Conservation (phyloP, 2,888 invertebrate species). For the Drosophila longiperda region DNA sequence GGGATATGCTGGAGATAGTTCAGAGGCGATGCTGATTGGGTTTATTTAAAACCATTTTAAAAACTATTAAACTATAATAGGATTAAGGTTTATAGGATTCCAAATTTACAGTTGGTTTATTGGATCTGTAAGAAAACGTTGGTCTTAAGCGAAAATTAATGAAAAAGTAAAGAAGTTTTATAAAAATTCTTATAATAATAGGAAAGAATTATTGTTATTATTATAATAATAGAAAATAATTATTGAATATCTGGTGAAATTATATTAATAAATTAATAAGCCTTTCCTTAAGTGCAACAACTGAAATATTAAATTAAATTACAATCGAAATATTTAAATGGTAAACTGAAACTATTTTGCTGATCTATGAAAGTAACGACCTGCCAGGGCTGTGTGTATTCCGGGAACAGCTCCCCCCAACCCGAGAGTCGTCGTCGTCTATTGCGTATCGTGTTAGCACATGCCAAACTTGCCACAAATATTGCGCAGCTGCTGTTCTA, state of each 20-base stretch:
- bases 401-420: slow-evolving; percentile 18
- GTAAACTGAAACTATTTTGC: slow-evolving; percentile 6
- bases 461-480: slow-evolving; percentile 69
- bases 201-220: too few species aligned
- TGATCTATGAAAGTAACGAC: slow-evolving; percentile 17
- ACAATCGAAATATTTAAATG: neutral
- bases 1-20: neutral
- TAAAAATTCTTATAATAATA: too few species aligned
- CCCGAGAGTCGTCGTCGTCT: neutral
- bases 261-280: neutral
- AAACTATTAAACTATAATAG: neutral
- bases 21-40: neutral
- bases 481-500: slow-evolving; percentile 71
- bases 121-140: too few species aligned
- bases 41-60: neutral
- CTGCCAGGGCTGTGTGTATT: slow-evolving; percentile 25
- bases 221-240: too few species aligned
- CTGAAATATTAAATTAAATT: neutral
- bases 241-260: neutral
- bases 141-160: neutral
- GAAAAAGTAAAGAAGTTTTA: neutral
- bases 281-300: neutral
- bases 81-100: neutral
- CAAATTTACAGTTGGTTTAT: neutral
- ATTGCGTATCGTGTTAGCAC: slow-evolving; percentile 67